Evolutionary conservation across 1,140 invertebrate species (phyloP).

Genomic region (Philotrypesis tridentata): DNA sequence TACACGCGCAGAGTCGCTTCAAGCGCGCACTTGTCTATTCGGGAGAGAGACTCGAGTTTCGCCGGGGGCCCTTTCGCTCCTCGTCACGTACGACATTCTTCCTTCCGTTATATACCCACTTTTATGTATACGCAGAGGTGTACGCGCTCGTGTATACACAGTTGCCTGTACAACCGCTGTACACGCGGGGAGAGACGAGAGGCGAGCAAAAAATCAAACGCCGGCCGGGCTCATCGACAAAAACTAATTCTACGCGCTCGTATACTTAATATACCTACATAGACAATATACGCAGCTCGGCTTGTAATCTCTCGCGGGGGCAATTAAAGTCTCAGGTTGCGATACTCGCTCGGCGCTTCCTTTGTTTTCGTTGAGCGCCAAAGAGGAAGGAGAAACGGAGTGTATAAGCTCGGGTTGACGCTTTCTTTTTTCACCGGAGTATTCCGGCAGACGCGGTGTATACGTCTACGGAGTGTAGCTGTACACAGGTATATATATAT

Average conservation of each 20-base stretch:
- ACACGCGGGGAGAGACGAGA: neutral
- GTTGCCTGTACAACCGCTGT: neutral
- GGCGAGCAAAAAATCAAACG: slow-evolving; percentile 14
- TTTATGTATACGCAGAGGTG: neutral
- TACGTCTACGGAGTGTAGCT: no score
- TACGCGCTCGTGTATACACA: neutral
- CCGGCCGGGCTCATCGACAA: neutral
- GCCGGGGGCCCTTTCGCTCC: slow-evolving; percentile 2
- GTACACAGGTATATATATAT: no score
- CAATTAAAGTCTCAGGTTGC: slow-evolving; percentile 37
- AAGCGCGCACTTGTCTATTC: neutral
- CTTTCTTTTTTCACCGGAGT: no score
- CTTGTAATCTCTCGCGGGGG: slow-evolving; percentile 25
- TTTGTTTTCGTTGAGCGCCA: neutral
- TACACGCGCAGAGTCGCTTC: no score
- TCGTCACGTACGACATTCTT: slow-evolving; percentile 3
- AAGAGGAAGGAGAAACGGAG: neutral
- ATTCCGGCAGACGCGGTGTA: no score
- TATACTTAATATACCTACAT: no score
- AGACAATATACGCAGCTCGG: neutral
- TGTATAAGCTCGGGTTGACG: no score
- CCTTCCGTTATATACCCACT: neutral
- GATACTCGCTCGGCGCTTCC: neutral
- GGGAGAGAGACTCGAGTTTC: neutral
- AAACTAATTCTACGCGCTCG: slow-evolving; percentile 12